A percentile compares a stretch with the other conserved stretches of the same genome.
Conservation (phyloP, 53 echinoderm and acorn worm species). For the Mesocentrotus franciscanus region DNA sequence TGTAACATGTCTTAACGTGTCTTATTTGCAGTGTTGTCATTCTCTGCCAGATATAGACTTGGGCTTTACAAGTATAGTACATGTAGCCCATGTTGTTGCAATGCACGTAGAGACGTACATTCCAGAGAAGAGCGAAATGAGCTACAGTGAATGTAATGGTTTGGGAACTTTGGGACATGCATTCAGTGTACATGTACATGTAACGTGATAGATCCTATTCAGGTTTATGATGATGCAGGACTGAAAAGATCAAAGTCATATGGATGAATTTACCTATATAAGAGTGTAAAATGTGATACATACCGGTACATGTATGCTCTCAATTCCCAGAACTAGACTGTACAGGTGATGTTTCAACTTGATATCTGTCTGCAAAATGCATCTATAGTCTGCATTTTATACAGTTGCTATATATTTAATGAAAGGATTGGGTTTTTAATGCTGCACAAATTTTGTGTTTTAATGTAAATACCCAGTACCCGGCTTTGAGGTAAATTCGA, state of each 20-base stretch:
- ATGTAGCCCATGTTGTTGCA: not conserved
- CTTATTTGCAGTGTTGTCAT: not conserved
- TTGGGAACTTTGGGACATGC: not conserved
- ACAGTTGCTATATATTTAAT: too few species aligned
- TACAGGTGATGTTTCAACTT: too few species aligned
- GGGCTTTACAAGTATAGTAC: not conserved
- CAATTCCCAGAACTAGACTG: too few species aligned
- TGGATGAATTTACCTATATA: not conserved
- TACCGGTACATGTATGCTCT: too few species aligned
- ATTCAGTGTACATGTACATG: not conserved
- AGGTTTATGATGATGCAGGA: not conserved
- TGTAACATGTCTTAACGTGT: not conserved
- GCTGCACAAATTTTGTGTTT: too few species aligned
- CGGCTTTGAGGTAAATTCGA: too few species aligned
- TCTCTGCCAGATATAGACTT: not conserved
- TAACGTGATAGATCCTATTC: not conserved
- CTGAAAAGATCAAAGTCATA: too few species aligned
- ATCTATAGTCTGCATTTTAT: not conserved
- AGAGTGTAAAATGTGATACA: not conserved
- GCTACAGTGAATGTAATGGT: not conserved
- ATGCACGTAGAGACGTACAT: not conserved
- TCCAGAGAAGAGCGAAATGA: not conserved
- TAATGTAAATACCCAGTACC: too few species aligned
- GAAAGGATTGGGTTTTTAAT: too few species aligned
- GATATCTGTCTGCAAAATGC: not conserved